Conservation (phyloP, 2,888 invertebrate species). For the Psylliodes chrysocephalus region DNA sequence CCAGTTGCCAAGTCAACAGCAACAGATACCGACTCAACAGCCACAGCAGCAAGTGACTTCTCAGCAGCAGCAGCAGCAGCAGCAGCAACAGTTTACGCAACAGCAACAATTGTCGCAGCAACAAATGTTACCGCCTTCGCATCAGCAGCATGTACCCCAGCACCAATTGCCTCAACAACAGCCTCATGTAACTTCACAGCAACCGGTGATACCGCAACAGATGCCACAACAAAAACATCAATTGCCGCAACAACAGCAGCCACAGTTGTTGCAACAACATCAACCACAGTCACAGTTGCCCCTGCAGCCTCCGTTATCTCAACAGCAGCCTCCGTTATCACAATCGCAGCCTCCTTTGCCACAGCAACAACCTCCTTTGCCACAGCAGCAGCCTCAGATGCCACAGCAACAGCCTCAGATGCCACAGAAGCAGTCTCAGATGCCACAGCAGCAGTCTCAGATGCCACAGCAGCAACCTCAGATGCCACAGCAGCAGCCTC, state of each 20-base stretch:
- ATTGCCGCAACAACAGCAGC: constrained; percentile 4
- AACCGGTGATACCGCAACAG: constrained; percentile 18
- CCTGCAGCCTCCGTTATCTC: not conserved
- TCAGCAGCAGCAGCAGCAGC: constrained; percentile 29
- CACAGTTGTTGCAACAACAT: constrained; percentile 1
- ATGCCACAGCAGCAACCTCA: constrained; percentile 31
- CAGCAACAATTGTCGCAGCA: constrained; percentile 18
- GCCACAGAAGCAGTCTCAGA: not conserved
- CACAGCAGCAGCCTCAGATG: not conserved
- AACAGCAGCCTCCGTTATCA: not conserved
- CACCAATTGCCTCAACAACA: constrained; percentile 22
- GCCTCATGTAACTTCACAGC: constrained; percentile 22
- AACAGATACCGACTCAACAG: not conserved
- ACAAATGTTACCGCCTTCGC: constrained; percentile 19
- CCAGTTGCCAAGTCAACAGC: not conserved
- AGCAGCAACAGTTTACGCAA: constrained; percentile 30
- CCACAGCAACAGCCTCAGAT: not conserved
- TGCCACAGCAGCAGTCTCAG: not conserved
- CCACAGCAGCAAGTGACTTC: constrained; percentile 2
- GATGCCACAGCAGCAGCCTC: constrained; percentile 10
- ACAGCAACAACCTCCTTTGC: not conserved
- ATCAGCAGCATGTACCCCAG: constrained; percentile 22
- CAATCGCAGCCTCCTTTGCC: not conserved
- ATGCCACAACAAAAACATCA: constrained; percentile 15
- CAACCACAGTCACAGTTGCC: constrained; percentile 9